Base-by-base conservation (phyloP, 1,140 invertebrate species). In the Arion vulgaris region DNA sequence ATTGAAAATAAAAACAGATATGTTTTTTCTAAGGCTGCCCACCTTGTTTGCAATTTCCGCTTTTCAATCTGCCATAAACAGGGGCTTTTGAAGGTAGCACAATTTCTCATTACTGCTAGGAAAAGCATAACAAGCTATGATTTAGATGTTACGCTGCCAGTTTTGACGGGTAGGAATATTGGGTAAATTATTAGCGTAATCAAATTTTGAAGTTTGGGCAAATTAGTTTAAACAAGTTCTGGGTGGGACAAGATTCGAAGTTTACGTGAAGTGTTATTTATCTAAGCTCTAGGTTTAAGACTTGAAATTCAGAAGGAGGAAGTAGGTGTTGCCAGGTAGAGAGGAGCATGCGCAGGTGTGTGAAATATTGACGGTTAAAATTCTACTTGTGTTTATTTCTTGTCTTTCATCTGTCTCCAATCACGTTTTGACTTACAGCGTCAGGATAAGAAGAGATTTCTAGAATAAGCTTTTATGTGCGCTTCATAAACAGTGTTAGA, bases 101-200 rank as follows among this genome's bases (percentile, higher is more conserved):
- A 66, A 66, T 32, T 66, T 66, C 62, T 66, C 62, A 66, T 66
- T 66, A 66, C n/a, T 7, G n/a, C 62, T 23, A 7, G 62, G 51
- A 23, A 66, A 66, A 66, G n/a, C 62, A 66, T 1, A 32, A 32
- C n/a, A n/a, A 9, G 28, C 2, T 28, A 34, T 66, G 62, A 66
- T 66, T 66, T 66, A 66, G 28, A 66, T 34, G 62, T 34, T 66
- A n/a, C 11, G 9, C n/a, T 28, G 28, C 7, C 62, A 66, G n/a
- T 66, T 66, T 28, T 66, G 62, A 66, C 62, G 28, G 62, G n/a
- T 11, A 32, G 62, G n/a, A 32, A 66, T n/a, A 66, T 34, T 34
- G 5, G n/a, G n/a, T 66, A 66, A 66, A 66, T 66, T 66, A 32
- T 66, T 28, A 32, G 62, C n/a, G 62, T 66, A 66, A 66, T 66